Evolutionary conservation across 1,140 invertebrate genomes (phyloP), one percentile per base, ranked within the genome.

Genomic region (Papilio dardanus): DNA sequence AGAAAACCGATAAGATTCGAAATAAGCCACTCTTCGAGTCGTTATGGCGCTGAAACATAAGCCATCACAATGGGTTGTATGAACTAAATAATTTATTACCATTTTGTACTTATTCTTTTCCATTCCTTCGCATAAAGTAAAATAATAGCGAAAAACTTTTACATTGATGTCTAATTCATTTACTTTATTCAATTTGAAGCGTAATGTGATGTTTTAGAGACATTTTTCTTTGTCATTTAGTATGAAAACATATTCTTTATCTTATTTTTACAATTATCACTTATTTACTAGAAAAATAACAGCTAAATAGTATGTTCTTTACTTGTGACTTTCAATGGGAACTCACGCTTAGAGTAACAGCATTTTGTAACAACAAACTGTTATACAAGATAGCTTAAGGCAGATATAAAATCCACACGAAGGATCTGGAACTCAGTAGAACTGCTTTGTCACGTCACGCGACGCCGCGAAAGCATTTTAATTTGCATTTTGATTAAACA

Each of bases 401-500:
- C 76, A 66, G 71, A 75, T 46, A 83, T 85, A 85, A 88, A 87
- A 84, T 82, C 81, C 82, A 87, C 81, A 87, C 82, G 79, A 85
- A 79, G 76, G 74, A 78, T 67, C 76, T 74, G 62, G 81, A 81
- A 78, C 82, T 19, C 16, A 16, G 16, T 46, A n/a, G n/a, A 46
- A 82, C 74, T 81, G 86, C 84, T 85, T 83, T 87, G 87, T 87
- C 84, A 85, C 83, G 85, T 87, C 86, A 88, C 81, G 79, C 76
- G 78, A 73, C 71, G 83, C 79, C 42, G 46, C 16, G 75, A 81
- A 84, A 81, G 82, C 83, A 83, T 84, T 88, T 85, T 83, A 84
- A 89, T 89, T 89, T 88, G 85, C 86, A 89, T 89, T 88, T 89
- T 89, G 86, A 89, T 89, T 87, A 89, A 88, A 88, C 79, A 80